These are phyloP conservation scores for human (Homo sapiens) DNA, from an alignment of 2,113 vertebrate species.

Conservation along the genomic window DNA sequence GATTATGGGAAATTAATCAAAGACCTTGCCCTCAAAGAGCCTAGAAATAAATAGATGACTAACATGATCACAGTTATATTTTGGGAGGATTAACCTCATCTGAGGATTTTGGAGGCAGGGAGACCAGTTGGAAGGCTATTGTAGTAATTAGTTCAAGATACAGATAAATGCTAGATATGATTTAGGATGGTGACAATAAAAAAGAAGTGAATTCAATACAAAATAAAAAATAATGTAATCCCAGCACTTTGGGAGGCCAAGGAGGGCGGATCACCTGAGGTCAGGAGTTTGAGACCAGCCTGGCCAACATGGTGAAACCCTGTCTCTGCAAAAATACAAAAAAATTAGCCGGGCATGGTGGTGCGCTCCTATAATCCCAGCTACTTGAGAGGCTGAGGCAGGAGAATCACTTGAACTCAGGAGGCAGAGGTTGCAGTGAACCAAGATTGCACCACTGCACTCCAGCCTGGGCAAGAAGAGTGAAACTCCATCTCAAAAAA, in stretches of 20 bases:
- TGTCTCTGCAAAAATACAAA: too few species aligned
- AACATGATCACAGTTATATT: neutral
- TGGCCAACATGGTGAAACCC: too few species aligned
- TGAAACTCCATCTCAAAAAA: neutral
- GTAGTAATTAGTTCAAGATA: neutral
- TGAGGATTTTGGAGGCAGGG: neutral
- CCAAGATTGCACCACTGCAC: too few species aligned
- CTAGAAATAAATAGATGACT: neutral
- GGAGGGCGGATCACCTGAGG: too few species aligned
- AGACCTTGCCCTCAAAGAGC: neutral
- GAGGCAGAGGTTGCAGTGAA: too few species aligned
- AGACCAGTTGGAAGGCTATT: neutral
- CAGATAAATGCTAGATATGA: neutral
- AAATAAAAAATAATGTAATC: neutral
- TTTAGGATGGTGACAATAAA: neutral
- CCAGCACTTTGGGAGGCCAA: too few species aligned
- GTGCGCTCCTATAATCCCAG: too few species aligned
- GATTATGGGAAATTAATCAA: conserved; percentile 41
- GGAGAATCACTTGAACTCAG: too few species aligned
- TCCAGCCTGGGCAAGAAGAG: too few species aligned
- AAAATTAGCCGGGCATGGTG: too few species aligned
- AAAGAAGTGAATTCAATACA: conserved; percentile 36
- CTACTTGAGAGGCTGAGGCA: too few species aligned
- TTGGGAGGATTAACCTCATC: neutral
- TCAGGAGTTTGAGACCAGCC: too few species aligned